Evolutionary conservation across 53 echinoderm and acorn worm genomes (phyloP), one percentile per base, ranked within the genome.

Genomic region (Actinopyga echinites): DNA sequence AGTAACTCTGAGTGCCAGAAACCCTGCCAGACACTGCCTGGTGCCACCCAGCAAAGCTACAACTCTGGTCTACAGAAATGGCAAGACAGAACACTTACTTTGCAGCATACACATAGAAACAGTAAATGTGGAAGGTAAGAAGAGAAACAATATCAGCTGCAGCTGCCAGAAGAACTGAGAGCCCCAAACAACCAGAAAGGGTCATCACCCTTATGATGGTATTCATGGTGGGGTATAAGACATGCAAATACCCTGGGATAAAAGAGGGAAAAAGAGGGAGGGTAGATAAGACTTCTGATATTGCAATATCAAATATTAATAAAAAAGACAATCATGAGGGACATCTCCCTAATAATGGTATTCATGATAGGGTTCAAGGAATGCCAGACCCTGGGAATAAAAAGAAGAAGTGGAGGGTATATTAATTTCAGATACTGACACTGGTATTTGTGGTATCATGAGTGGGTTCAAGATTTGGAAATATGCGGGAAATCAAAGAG

Each of bases 41-140:
- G 56, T 21, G 15, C 15, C 1, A 21, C 15, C 21, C 15, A 21
- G 15, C 56, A 21, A 21, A 21, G 56, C 10, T 21, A 55, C 21
- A 19, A 55, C 21, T 21, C 1, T 15, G 56, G 56, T 21, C 56
- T 55, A 55, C 56, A 21, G 30, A 10, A 1, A 7, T 23, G 5
- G 31, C 10, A 9, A 34, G 13, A 25, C 2, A 21, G 40, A 21
- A 34, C 15, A 64, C 85, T 61, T 74, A 97, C 99, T 92, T 97
- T 35, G 99, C 94, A 60, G 99, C 99, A 87, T 97, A 97, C 43
- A 97, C 94, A 75, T 94, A 97, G 85, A 97, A 97, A 74, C 99
- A 97, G 85, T 97, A 97, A 43, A 94, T 90, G 35, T 97, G 99
- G 57, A 97, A 92, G 26, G 99, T 92, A 20, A 97, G 90, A 60